Percentiles rank a stretch among this genome's conserved stretches.
Conservation (phyloP, 2,797 vertebrate species). For the Mormyrus proboscirostris region DNA sequence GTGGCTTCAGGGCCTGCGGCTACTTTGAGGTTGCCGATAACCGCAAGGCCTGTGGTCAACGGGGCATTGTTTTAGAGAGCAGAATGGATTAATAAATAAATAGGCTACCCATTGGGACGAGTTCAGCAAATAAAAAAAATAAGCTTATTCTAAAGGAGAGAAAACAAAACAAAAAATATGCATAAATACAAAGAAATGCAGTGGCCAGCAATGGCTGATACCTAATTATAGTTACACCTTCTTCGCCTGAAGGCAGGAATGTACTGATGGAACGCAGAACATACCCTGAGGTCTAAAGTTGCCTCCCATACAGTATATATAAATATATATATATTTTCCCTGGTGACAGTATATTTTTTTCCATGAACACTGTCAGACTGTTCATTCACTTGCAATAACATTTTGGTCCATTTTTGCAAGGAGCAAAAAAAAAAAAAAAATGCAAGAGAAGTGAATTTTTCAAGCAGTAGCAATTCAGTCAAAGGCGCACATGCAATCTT, state of each 20-base stretch:
- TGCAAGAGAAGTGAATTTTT: constrained; percentile 10
- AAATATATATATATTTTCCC: constrained; percentile 1
- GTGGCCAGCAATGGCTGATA: not conserved
- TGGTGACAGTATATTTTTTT: constrained; percentile 2
- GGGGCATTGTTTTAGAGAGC: not conserved
- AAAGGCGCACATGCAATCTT: not conserved
- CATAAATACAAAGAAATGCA: not conserved
- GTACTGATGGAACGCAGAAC: not conserved
- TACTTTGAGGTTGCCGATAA: not conserved
- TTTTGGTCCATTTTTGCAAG: constrained; percentile 11
- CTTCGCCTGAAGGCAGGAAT: constrained; percentile 11
- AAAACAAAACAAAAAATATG: not conserved
- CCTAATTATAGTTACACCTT: constrained; percentile 5
- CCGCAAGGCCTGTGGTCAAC: not conserved
- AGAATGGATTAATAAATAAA: not conserved
- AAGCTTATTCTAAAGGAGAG: not conserved
- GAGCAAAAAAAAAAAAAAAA: not conserved
- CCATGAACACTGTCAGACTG: not conserved
- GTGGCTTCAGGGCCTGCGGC: not conserved
- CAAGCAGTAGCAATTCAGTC: not conserved
- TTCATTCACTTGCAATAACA: not conserved
- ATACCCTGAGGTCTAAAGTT: constrained; percentile 9
- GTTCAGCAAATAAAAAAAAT: not conserved
- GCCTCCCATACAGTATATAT: constrained; percentile 2
- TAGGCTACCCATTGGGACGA: not conserved